A percentile compares a stretch with the other conserved stretches of the same genome.
These are phyloP conservation scores for Schizopygopsis malacanthus DNA, from an alignment of 2,797 vertebrate species.

Conservation along the genomic window DNA sequence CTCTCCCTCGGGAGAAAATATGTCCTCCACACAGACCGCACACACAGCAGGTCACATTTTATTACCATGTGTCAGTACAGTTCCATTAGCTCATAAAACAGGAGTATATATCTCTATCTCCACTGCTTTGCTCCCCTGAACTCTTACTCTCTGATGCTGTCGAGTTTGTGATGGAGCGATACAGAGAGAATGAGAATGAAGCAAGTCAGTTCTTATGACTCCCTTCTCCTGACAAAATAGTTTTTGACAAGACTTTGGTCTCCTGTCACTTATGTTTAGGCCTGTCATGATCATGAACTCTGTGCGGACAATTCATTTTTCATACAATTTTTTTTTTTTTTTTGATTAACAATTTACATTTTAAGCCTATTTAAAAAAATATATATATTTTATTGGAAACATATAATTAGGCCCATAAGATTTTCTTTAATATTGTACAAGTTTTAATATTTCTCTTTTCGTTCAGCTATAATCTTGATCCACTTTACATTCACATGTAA, in stretches of 20 bases:
- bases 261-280: neutral
- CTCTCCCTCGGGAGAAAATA: conserved; percentile 46
- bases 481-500: neutral
- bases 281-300: neutral
- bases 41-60: conserved; percentile 46
- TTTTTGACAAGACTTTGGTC: neutral
- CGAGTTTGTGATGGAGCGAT: neutral
- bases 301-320: neutral
- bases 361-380: neutral
- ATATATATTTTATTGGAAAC: neutral
- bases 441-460: no score
- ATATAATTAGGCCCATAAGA: neutral
- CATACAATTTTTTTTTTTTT: neutral
- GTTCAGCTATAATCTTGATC: neutral
- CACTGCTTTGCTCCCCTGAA: neutral
- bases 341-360: neutral
- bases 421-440: neutral
- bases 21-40: conserved; percentile 37
- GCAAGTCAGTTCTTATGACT: neutral
- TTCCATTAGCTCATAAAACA: conserved; percentile 52
- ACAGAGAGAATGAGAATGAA: neutral
- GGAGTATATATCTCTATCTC: conserved; percentile 36
- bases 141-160: neutral
- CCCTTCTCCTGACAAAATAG: neutral
- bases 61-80: conserved; percentile 39